Conservation (phyloP, 2,797 vertebrate species). For the Tragopan temminckii region DNA sequence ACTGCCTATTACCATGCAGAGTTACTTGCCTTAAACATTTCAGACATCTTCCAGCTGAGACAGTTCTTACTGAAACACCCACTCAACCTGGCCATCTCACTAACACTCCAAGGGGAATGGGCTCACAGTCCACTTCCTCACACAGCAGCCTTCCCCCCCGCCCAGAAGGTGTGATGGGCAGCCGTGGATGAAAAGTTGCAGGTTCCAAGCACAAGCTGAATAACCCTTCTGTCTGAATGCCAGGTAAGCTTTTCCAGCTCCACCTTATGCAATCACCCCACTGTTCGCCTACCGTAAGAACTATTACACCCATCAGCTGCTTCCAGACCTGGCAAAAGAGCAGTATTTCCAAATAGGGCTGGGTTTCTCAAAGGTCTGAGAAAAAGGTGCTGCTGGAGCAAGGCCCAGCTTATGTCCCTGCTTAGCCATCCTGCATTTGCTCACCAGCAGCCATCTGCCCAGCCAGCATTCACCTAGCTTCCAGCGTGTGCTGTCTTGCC, state of each 20-base stretch:
- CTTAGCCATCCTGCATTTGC: background rate
- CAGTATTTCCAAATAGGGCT: background rate
- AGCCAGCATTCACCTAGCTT: background rate
- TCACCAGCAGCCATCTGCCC: background rate
- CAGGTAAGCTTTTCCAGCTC: background rate
- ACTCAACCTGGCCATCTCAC: background rate
- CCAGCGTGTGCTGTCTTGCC: rapidly evolving
- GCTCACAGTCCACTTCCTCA: background rate
- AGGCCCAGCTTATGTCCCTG: background rate
- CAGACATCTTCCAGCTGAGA: background rate
- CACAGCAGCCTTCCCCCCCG: rapidly evolving
- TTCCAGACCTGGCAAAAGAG: background rate
- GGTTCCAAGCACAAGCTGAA: background rate
- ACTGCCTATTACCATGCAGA: background rate
- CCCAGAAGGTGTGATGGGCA: rapidly evolving
- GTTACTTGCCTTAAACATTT: background rate
- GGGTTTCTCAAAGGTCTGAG: background rate
- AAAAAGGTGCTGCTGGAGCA: background rate
- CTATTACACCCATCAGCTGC: rapidly evolving
- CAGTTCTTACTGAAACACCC: background rate
- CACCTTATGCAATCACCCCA: background rate
- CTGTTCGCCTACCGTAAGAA: background rate
- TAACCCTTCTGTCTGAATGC: background rate
- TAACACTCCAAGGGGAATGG: background rate
- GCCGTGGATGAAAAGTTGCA: background rate